A percentile compares a stretch with the other conserved stretches of the same genome.
phyloP scores from a whole-genome alignment of 1,140 invertebrate genomes.

The Philaenus spumarius region DNA sequence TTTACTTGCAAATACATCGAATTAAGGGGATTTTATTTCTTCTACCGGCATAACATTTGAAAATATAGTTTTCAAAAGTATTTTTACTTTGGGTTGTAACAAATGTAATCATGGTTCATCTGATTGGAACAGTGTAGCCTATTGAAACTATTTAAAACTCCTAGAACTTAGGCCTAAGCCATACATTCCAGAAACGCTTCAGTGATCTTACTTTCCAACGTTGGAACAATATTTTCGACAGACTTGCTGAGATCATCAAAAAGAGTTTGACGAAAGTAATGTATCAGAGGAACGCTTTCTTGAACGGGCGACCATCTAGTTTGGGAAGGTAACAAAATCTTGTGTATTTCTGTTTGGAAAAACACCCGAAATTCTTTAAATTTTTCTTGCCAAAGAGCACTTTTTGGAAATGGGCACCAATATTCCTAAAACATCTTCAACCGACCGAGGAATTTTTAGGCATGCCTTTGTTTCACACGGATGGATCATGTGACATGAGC shows the following conservation, averaged over 20 bases:
- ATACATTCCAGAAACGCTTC: slow-evolving; percentile 34
- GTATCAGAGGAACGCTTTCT: slow-evolving; percentile 33
- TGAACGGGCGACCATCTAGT: slow-evolving; percentile 38
- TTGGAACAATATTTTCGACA: slow-evolving; percentile 33
- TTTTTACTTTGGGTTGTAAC: no score
- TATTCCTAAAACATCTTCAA: slow-evolving; percentile 32
- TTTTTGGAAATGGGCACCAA: slow-evolving; percentile 36
- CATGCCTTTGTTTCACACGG: slow-evolving; percentile 32
- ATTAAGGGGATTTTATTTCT: no score
- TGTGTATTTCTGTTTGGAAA: slow-evolving; percentile 34
- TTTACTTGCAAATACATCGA: no score
- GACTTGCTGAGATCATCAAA: slow-evolving; percentile 35
- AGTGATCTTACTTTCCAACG: slow-evolving; percentile 33
- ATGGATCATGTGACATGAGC: slow-evolving; percentile 36
- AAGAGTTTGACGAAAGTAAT: slow-evolving; percentile 32
- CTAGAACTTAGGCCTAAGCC: slow-evolving; percentile 31
- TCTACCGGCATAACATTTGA: no score
- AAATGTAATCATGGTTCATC: slow-evolving; percentile 31
- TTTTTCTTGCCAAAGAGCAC: slow-evolving; percentile 28
- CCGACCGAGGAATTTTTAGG: slow-evolving; percentile 29
- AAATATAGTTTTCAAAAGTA: no score
- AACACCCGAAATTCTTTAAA: slow-evolving; percentile 36
- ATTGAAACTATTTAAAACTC: slow-evolving; percentile 33
- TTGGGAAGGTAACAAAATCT: slow-evolving; percentile 33
- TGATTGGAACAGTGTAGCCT: slow-evolving; percentile 35